Evolutionary conservation across 2,113 vertebrate species (phyloP), one percentile per base, ranked within the genome.

Genomic region (Phrynosoma blainvillii): DNA sequence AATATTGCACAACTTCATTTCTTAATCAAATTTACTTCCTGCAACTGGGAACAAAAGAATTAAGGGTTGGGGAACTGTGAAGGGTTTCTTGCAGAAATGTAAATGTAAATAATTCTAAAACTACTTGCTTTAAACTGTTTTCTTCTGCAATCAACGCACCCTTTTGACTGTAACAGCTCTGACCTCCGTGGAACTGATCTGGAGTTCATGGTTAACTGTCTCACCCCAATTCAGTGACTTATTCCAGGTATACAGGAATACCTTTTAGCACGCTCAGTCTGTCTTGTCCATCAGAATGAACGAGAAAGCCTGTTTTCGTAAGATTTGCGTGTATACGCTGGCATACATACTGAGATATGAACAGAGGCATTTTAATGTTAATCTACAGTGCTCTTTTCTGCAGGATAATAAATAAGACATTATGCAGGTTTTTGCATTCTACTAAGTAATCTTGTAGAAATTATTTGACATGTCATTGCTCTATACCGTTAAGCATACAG

Each of bases 1-100:
- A 96, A 96, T 96, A 97, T 95, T 96, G 95, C 96, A 97, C 96
- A 96, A 96, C 92, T 95, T 96, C 91, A 94, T 90, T 95, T 84
- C 95, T 93, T 86, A 94, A 92, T 86, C 93, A 91, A 92, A 92
- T 94, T 92, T 95, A 91, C 93, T 95, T 95, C 94, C 85, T 94
- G 92, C 94, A 93, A 94, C 87, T 93, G 92, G 89, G 85, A 92
- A 82, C 30, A 92, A 90, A 92, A 90, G 91, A 95, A 94, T 94
- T 95, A 93, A 36, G 95, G 92, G 89, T 94, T 80, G 62, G 2
- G 47, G 92, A 92, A 81, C 89, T 92, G 86, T 87, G 90, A 94
- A 93, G 88, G 91, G 75, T 93, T 89, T 90, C 73, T 25, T 25
- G 76, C 89, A 93, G 93, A 93, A 90, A 93, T 93, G 90, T 89